Base-by-base conservation (phyloP, 2,113 vertebrate genomes). In the Recurvirostra avosetta region DNA sequence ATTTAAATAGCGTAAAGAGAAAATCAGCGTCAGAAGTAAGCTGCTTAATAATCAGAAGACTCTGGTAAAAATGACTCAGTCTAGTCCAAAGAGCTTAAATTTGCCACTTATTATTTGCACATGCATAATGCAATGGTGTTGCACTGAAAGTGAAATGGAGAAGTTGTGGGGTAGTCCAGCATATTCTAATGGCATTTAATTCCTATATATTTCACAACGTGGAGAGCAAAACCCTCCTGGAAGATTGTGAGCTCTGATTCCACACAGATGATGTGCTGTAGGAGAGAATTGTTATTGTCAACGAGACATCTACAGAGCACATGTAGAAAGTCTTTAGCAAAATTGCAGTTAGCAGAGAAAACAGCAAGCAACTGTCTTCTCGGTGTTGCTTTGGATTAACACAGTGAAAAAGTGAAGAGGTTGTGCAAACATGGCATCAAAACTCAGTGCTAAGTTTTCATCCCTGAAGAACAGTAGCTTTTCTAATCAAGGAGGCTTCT, bases 381-480 rank as follows among this genome's bases (percentile, higher is more conserved):
- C 2, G 2, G 6, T 0, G 0, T 16, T 49, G 34, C 13, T 78
- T 40, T 34, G 38, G 45, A 58, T n/a, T 9, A 50, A 32, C 0
- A 0, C 27, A 50, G 53, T 0, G 3, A 25, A 29, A 68, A 40
- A 7, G 8, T 16, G 58, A 70, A 38, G 56, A 36, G 36, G 13
- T 22, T 72, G 23, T 68, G 25, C 19, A 59, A 71, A 26, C 16
- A 12, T 4, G 22, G 47, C 29, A 7, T 13, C 5, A 16, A 32
- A 59, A 74, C 47, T 47, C 45, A 18, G 22, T 5, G 25, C 52
- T 41, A 9, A 20, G 4, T 59, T 78, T 74, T 32, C 22, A 74
- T 25, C n/a, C 18, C 47, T 55, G 34, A 50, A 72, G 58, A 72
- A 1, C 5, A 20, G 47, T 13, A 32, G 11, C 13, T 68, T 86